These are phyloP conservation scores for Plecturocebus donacophilus DNA, from an alignment of 2,113 vertebrate genomes.

Conservation along the genomic window DNA sequence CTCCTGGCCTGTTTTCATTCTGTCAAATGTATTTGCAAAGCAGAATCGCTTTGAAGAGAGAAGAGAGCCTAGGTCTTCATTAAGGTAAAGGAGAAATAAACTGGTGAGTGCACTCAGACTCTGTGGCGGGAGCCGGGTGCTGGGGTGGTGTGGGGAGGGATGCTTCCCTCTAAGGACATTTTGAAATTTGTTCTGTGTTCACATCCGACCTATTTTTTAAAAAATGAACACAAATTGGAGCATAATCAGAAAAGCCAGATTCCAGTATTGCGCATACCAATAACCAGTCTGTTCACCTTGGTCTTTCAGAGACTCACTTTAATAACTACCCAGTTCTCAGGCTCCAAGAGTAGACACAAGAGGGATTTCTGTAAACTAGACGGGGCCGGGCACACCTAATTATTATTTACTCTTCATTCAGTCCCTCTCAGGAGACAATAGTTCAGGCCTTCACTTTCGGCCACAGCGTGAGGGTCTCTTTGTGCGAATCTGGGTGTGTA, in stretches of 20 bases:
- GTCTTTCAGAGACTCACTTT: not conserved
- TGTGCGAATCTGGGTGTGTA: not conserved
- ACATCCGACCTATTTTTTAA: not conserved
- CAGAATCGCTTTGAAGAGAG: not conserved
- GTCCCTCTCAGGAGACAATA: not conserved
- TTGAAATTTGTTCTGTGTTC: not conserved
- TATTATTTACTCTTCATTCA: not conserved
- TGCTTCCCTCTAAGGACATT: not conserved
- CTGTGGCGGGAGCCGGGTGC: not conserved
- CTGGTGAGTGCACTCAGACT: not conserved
- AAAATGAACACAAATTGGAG: not conserved
- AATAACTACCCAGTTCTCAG: not conserved
- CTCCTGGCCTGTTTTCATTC: not conserved
- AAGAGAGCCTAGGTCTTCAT: not conserved
- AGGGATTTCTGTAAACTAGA: not conserved
- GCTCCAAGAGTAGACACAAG: constrained; percentile 38
- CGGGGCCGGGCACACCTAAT: not conserved
- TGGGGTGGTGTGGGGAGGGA: not conserved
- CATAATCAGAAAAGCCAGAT: not conserved
- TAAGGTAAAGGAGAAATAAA: not conserved
- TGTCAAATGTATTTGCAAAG: not conserved
- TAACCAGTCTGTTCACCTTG: not conserved
- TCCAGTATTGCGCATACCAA: not conserved
- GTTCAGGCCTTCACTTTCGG: not conserved
- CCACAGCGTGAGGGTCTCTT: not conserved